phyloP scores from a whole-genome alignment of 2,113 vertebrate genomes.

The Eublepharis macularius region DNA sequence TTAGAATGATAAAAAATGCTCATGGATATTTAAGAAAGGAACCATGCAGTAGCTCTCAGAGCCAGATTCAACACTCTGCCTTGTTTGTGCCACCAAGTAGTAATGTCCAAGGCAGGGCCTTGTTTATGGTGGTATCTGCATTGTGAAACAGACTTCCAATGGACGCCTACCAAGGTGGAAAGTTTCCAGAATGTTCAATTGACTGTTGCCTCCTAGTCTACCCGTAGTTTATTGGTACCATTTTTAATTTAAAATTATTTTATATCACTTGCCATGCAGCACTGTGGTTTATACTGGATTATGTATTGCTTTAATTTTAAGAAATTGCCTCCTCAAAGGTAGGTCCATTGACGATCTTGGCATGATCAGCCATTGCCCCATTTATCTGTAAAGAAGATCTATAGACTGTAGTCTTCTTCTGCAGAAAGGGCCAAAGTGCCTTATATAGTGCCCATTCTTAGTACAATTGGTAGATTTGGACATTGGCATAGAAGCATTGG shows the following conservation, averaged over 20 bases:
- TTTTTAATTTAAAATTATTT: neutral
- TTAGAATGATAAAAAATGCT: constrained; percentile 37
- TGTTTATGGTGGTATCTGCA: neutral
- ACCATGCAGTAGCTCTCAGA: neutral
- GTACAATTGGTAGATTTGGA: neutral
- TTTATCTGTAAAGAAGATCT: neutral
- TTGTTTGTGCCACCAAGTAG: neutral
- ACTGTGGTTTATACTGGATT: too few species aligned
- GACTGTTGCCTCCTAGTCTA: neutral
- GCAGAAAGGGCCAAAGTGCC: neutral
- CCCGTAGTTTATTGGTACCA: neutral
- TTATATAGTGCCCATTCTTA: neutral
- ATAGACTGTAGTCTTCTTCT: neutral
- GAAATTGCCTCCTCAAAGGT: too few species aligned
- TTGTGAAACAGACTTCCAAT: neutral
- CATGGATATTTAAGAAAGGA: neutral
- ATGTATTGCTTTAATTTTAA: too few species aligned
- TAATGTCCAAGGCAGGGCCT: neutral
- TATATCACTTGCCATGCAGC: neutral
- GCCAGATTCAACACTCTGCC: too few species aligned
- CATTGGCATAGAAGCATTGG: neutral
- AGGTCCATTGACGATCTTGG: too few species aligned
- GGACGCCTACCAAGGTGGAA: neutral
- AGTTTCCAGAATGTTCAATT: neutral
- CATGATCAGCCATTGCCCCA: neutral